Percentiles rank a stretch among this genome's conserved stretches.
These are phyloP conservation scores for Helicoverpa armigera DNA, from an alignment of 1,140 invertebrate genomes.

Conservation along the genomic window DNA sequence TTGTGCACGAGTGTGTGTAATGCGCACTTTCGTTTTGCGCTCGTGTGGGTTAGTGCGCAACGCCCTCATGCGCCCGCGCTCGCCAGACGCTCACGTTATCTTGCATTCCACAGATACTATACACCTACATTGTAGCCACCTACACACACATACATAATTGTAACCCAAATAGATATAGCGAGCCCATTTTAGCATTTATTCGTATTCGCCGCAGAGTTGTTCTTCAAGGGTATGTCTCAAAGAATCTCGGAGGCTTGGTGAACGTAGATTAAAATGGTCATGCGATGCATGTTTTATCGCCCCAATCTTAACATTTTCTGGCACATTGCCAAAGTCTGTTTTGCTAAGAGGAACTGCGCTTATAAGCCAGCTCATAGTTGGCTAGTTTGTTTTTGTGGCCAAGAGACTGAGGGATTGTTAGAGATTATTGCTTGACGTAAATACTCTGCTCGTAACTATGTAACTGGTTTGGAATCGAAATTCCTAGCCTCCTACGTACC, in stretches of 20 bases:
- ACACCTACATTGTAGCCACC: constrained; percentile 49
- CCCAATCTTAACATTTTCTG: constrained; percentile 18
- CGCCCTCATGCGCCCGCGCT: constrained; percentile 47
- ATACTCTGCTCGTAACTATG: background rate
- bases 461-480: no score
- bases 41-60: constrained; percentile 43
- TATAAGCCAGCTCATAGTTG: constrained; percentile 1
- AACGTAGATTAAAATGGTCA: constrained; percentile 27
- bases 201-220: constrained; percentile 2
- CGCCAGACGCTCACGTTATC: constrained; percentile 51
- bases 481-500: background rate
- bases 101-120: constrained; percentile 50
- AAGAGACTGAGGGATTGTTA: background rate
- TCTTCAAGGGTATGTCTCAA: constrained; percentile 21
- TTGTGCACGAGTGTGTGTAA: constrained; percentile 9
- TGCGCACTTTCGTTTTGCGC: constrained; percentile 46
- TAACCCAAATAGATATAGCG: constrained; percentile 49
- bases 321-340: constrained; percentile 6
- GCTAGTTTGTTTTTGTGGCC: constrained; percentile 16
- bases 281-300: constrained; percentile 33
- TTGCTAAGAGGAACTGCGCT: constrained; percentile 31
- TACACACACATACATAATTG: constrained; percentile 47
- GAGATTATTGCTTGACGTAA: background rate
- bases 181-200: constrained; percentile 26
- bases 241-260: constrained; percentile 9